phyloP scores from a whole-genome alignment of 2,797 vertebrate species.

The Anableps anableps region DNA sequence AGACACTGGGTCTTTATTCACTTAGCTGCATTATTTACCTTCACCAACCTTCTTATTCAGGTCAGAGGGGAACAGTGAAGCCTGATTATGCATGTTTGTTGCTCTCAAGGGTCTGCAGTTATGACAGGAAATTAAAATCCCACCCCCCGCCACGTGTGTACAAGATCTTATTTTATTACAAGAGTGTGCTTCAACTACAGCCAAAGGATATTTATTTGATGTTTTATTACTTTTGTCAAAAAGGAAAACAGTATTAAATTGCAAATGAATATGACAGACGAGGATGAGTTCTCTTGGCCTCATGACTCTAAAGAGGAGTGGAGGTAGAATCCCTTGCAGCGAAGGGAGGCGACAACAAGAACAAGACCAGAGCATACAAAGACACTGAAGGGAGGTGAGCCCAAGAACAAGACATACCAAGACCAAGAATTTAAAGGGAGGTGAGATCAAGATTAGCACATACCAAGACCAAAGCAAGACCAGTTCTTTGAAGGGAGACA shows the following conservation, averaged over 20 bases:
- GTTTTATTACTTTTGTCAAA: not conserved
- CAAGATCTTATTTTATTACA: constrained; percentile 4
- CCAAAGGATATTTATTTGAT: not conserved
- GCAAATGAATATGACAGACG: not conserved
- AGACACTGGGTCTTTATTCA: not conserved
- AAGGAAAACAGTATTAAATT: not conserved
- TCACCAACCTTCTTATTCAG: not conserved
- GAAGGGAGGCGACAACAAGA: not conserved
- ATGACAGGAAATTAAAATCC: constrained; percentile 46
- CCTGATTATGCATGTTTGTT: constrained; percentile 18
- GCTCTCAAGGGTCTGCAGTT: constrained; percentile 15
- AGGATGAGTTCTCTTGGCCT: not conserved
- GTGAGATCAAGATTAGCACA: not conserved
- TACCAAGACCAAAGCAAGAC: not conserved
- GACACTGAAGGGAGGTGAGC: not conserved
- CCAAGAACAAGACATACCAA: not conserved
- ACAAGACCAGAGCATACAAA: not conserved
- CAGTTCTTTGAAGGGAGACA: rapidly evolving
- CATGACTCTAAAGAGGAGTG: not conserved
- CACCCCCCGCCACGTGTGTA: constrained; percentile 7
- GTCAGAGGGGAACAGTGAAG: constrained; percentile 1
- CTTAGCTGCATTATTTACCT: constrained; percentile 19
- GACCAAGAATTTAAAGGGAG: not conserved
- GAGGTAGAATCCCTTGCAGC: not conserved
- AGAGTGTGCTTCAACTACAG: not conserved